Base-by-base conservation (phyloP, 2,797 vertebrate genomes). In the Yasuhikotakia modesta region DNA sequence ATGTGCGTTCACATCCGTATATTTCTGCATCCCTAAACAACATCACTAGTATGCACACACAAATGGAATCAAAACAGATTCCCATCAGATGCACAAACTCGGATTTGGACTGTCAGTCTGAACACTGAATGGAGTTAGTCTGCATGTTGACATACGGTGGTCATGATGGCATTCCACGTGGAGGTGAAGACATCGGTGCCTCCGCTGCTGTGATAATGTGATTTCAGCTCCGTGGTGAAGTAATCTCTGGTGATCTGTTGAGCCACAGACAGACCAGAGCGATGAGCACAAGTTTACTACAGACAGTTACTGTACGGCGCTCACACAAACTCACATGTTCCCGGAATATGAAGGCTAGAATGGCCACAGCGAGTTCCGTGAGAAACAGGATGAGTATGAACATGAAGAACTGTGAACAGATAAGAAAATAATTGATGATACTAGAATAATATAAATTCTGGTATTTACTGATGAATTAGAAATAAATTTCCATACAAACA, bases 151-250 rank as follows among this genome's bases (percentile, higher is more conserved):
- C 91, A 90, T 86, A 97, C 96, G 16, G 95, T 95, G 87, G 92
- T 93, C 96, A 98, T 98, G 85, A 96, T 93, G 0, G 95, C 93
- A 82, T 97, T 97, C 96, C 96, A 98, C 1, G 95, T 97, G 83
- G 94, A 90, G 0, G 95, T 95, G 81, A 97, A 96, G 87, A 95
- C 89, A 0, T 97, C 95, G 0, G 93, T 94, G 88, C 92, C 92
- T 0, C 96, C 97, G 80, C 89, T 91, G 74, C 94, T 94, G 79
- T 93, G 92, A 81, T 97, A 98, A 85, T 96, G 95, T 19, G 92
- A 92, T 84, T 94, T 95, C 81, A 98, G 91, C 79, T 97, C 96
- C 85, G 93, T 92, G 84, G 93, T 95, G 91, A 98, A 98, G 88
- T 95, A 95, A 75, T 97, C 94, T n/a, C 95, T 93, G 63, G 95